Evolutionary conservation across 1,140 invertebrate species (phyloP), one percentile per base, ranked within the genome.

Genomic region (Lepidostoma basale): DNA sequence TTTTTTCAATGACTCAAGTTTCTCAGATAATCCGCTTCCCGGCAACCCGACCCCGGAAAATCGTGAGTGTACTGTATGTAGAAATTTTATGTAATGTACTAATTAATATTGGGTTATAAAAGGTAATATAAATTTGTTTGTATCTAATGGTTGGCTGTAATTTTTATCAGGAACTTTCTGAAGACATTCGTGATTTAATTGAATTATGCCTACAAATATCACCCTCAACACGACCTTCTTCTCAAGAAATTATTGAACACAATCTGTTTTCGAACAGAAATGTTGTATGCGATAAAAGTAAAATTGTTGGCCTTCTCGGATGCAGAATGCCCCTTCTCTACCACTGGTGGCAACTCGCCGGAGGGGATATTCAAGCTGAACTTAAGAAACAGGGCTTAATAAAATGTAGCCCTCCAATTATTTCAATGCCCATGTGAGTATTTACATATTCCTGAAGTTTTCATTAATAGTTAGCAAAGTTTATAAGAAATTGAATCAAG

Each of bases 311-410:
- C 23, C 72, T 89, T 8, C 83, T 86, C 75, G 83, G 85, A 28
- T 84, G 90, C 68, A 85, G 85, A 64, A 80, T 96, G 74, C 85
- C 92, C 63, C 91, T 94, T 76, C 85, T 98, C 3, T 98, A 97
- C 80, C 92, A 98, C 81, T 87, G 96, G 75, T 99, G 97, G 97
- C 92, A 94, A 76, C 80, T 98, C 45, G 92, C 96, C 20, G 97
- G 97, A 26, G 96, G 96, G 1, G 96, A 98, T 84, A 91, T 97
- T 40, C 90, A 94, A 65, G 83, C 88, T 10, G 94, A 97, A 78
- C 83, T 99, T 9, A 95, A 94, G 75, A 94, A 93, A 77, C 93
- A 96, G 79, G 95, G 94, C 3, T 83, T 98, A 3, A 92, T 97
- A 22, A 88, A 93, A 74, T 91, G 88, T 65, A 89, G 87, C 73